Evolutionary conservation across 30 jellyfish, hydroid and myxozoan species (phyloP), one percentile per base, ranked within the genome.

Genomic region (Sanderia malayensis): DNA sequence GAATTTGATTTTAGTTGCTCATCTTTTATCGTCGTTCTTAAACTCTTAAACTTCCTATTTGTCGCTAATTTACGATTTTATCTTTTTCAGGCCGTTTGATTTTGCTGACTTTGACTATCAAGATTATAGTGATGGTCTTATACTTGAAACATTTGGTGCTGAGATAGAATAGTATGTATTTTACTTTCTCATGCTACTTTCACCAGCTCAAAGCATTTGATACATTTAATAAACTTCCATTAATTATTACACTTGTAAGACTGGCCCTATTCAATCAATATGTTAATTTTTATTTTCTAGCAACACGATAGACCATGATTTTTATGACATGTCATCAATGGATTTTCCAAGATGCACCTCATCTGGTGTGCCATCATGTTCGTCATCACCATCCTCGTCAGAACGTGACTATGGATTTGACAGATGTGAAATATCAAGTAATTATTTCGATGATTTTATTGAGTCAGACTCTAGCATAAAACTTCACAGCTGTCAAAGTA

Each of bases 301-400:
- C 53, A 76, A 55, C 11, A 53, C 60, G 44, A 46, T 78, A 22
- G 75, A 67, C 20, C 25, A 30, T 31, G 82, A 65, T 32, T 46
- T 31, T 61, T 65, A 18, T 52, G 81, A 47, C 32, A 18, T 63
- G 1, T n/a, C 58, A 49, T 64, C 89, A 6, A 24, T 52, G 46
- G 58, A 33, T 1, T 78, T 72, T 21, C 66, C 78, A 61, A 65
- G 82, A 52, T 34, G 89, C 31, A 44, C 75, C 32, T 78, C 89
- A 21, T 44, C 58, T 46, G 89, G 89, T 31, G 71, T 62, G 8
- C 89, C 89, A 0, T 78, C 89, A n/a, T 63, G 89, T 22, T 29
- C 89, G 0, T 78, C 89, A 18, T 78, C 89, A 27, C 89, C 89
- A 15, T 78, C 82, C 31, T 65, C 89, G 0, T 78, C 89, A 49